Conservation (phyloP, 2,888 invertebrate species). For the Psylliodes chrysocephalus region DNA sequence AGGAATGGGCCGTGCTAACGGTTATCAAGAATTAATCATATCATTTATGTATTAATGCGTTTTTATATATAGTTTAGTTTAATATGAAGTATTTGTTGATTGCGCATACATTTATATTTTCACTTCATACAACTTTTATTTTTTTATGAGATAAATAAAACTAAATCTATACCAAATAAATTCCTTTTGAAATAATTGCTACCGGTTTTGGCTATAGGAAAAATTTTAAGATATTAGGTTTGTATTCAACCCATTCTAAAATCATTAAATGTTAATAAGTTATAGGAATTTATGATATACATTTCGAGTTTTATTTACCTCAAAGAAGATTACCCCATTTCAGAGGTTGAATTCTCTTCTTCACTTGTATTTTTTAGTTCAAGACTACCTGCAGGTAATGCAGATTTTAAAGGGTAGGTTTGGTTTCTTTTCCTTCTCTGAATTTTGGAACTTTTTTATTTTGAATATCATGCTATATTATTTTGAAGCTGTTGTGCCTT, state of each 20-base stretch:
- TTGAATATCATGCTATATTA: conserved; percentile 45
- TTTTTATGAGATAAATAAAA: no score
- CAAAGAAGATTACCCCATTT: no score
- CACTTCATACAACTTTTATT: no score
- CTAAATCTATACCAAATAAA: no score
- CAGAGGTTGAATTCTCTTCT: conserved; percentile 12
- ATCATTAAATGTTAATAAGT: no score
- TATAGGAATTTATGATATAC: no score
- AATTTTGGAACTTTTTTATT: background rate
- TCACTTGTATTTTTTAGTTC: conserved; percentile 28
- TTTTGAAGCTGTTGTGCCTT: conserved; percentile 60
- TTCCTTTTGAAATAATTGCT: no score
- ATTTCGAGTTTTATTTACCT: no score
- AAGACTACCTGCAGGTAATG: background rate
- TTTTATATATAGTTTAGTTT: conserved; percentile 45
- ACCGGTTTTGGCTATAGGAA: no score
- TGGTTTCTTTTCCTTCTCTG: background rate
- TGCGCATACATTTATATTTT: conserved; percentile 22
- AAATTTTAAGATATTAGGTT: no score
- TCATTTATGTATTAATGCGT: conserved; percentile 55
- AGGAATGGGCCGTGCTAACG: conserved; percentile 47
- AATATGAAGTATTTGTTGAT: conserved; percentile 34
- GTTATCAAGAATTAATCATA: conserved; percentile 62
- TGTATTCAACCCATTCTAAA: no score
- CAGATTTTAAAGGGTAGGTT: background rate